Percentiles rank a stretch among this genome's conserved stretches.
phyloP scores from a whole-genome alignment of 1,140 invertebrate species.

The Aphaenogaster floridana region DNA sequence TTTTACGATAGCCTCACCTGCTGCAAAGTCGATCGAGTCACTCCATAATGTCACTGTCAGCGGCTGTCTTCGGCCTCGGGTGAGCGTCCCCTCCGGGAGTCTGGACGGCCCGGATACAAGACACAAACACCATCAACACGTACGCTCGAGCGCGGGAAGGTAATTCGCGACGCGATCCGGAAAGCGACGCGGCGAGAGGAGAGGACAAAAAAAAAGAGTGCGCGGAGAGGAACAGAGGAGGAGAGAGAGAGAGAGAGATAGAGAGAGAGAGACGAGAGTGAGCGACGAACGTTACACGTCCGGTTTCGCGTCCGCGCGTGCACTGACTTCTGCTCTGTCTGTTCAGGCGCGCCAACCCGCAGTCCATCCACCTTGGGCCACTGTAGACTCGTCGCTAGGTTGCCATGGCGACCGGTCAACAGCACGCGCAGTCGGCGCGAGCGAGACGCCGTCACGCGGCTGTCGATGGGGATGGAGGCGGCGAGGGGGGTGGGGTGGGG shows the following conservation, averaged over 20 bases:
- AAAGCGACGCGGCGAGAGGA: not conserved
- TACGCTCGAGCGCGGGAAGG: not conserved
- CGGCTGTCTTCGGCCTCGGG: constrained; percentile 14
- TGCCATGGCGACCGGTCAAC: constrained; percentile 75
- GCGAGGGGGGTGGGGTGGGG: not conserved
- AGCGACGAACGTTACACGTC: constrained; percentile 72
- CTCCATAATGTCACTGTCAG: constrained; percentile 55
- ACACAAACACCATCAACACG: constrained; percentile 49
- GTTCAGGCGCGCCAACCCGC: constrained; percentile 72
- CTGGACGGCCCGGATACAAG: constrained; percentile 4
- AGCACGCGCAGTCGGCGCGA: constrained; percentile 71
- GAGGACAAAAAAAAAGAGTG: no score
- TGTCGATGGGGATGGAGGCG: not conserved
- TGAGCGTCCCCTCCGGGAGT: not conserved
- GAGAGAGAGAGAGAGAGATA: not conserved
- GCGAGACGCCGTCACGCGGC: constrained; percentile 54
- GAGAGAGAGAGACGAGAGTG: not conserved
- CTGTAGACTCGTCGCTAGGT: constrained; percentile 73
- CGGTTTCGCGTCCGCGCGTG: constrained; percentile 83
- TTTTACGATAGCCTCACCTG: constrained; percentile 23
- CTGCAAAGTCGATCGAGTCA: constrained; percentile 41
- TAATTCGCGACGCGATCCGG: constrained; percentile 12
- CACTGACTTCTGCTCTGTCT: constrained; percentile 81
- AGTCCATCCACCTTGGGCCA: constrained; percentile 73
- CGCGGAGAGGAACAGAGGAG: no score